Base-by-base conservation (phyloP, 2,888 invertebrate species). In the Sinopyrophorus schimmeli region DNA sequence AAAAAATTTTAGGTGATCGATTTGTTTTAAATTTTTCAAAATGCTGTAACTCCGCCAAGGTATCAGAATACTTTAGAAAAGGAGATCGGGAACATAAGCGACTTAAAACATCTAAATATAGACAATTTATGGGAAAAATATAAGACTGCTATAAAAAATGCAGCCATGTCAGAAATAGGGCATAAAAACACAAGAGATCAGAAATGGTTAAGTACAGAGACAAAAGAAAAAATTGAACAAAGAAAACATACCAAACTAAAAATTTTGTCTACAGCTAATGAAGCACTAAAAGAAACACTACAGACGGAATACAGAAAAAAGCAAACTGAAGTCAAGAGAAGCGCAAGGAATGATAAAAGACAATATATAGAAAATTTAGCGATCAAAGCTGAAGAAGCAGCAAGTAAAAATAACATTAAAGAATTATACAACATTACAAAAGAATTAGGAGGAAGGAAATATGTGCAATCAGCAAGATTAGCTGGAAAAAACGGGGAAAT, bases 201-300 rank as follows among this genome's bases (percentile, higher is more conserved):
- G 17, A 15, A 15, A 17, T 31, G 31, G 31, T 17, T 31, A 31
- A 31, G 9, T n/a, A 15, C 9, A 17, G 17, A 31, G 31, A 31
- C 31, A 31, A 16, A 31, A 12, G 16, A 16, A 17, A 31, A 31
- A 31, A 16, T 16, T 5, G 31, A 31, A 31, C 16, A 31, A 31
- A 31, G 31, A 17, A 31, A 17, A 31, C n/a, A n/a, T n/a, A n/a
- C n/a, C n/a, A n/a, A n/a, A n/a, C n/a, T n/a, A n/a, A n/a, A n/a
- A n/a, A n/a, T 27, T 3, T 27, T 27, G 12, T 27, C 27, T 27
- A 27, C 27, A 27, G 12, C 27, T 27, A 27, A 27, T 27, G 27
- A 27, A 27, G 3, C 12, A 27, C 9, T 27, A 27, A 27, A 27
- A 27, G 27, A 27, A 27, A 27, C 4, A 11, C 12, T 10, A 27